These are phyloP conservation scores for Listrodromus nycthemerus DNA, from an alignment of 2,888 invertebrate genomes.

Conservation along the genomic window DNA sequence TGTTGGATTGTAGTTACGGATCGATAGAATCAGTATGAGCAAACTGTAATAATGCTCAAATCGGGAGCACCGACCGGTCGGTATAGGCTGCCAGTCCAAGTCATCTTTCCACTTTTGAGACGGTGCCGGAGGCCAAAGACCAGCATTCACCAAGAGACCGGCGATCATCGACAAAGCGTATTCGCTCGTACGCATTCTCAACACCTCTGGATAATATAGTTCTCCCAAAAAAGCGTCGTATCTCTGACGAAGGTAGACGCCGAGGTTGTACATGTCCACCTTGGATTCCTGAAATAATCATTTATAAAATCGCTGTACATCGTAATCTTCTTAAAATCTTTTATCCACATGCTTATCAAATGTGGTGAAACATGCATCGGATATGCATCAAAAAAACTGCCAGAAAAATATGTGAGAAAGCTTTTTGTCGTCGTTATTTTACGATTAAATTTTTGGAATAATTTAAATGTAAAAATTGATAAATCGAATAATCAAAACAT, in stretches of 20 bases:
- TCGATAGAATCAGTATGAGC: neutral
- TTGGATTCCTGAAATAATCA: slow-evolving; percentile 85
- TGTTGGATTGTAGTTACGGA: slow-evolving; percentile 9
- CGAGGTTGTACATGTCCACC: slow-evolving; percentile 85
- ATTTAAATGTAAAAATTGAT: neutral
- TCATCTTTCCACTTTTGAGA: slow-evolving; percentile 86
- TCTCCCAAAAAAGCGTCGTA: slow-evolving; percentile 85
- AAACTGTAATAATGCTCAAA: neutral
- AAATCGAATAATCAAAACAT: neutral
- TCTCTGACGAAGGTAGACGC: slow-evolving; percentile 84
- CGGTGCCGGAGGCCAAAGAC: slow-evolving; percentile 88
- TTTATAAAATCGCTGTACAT: neutral
- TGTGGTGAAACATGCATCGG: neutral
- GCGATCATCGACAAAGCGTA: slow-evolving; percentile 91
- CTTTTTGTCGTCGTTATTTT: neutral
- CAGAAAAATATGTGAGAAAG: neutral
- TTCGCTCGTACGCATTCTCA: slow-evolving; percentile 87
- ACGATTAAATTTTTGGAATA: neutral
- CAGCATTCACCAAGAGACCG: slow-evolving; percentile 89
- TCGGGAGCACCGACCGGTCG: slow-evolving; percentile 78
- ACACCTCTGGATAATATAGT: slow-evolving; percentile 83
- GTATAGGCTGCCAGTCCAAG: slow-evolving; percentile 90
- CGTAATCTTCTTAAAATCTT: neutral
- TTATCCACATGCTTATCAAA: neutral
- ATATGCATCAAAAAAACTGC: neutral